Evolutionary conservation across 1,140 invertebrate species (phyloP), one percentile per base, ranked within the genome.

Genomic region (Cecropterus lyciades): DNA sequence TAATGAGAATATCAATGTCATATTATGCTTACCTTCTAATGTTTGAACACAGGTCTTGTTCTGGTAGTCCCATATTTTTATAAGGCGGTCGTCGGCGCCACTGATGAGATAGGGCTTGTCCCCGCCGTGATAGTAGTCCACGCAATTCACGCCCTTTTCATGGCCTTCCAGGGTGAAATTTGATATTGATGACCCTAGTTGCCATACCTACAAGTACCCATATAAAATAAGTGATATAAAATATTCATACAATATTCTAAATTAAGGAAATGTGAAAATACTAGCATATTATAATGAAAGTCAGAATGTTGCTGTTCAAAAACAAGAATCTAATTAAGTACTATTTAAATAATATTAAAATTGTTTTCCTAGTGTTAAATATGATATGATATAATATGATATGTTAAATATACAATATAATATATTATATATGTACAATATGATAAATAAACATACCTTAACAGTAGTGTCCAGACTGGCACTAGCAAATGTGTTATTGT

Each of bases 41-140:
- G 99, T 99, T 85, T 99, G 99, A 0, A 99, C 99, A 92, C 99
- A 99, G 0, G 98, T 99, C 93, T 99, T 99, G 89, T 99, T 99
- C 87, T 99, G 97, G 89, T 99, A 99, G 87, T 99, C 99, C 99
- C 99, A 99, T 72, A 99, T 99, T 93, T 99, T 99, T 0, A 99
- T 98, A 0, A 98, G 93, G 45, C 97, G 95, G 89, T 99, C 99
- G 91, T 99, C 99, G 48, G 99, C 99, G 13, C 99, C 99, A 59
- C 99, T 99, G 80, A 99, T 99, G 15, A 99, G 93, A 87, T 99
- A 99, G 0, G 99, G 99, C 81, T 99, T 99, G 82, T 99, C 99
- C n/a, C 98, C 99, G n/a, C 98, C 98, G 84, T 99, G 97, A 87
- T 99, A 99, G 86, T 99, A 99, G 91, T 99, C 99, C 0, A 99